Evolutionary conservation across 2,113 vertebrate species (phyloP).

Genomic region (Ageneiosus marmoratus): DNA sequence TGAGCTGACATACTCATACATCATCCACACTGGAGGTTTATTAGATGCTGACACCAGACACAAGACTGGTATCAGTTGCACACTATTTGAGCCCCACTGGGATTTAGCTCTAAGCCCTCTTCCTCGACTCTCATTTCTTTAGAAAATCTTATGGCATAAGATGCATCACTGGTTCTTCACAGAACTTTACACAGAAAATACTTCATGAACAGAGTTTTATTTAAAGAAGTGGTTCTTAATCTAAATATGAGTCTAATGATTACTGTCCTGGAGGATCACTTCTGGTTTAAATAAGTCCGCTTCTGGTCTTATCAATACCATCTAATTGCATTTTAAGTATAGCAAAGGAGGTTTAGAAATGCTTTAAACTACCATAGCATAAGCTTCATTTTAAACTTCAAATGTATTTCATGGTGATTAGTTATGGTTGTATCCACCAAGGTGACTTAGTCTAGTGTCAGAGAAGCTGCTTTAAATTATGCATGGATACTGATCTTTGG

Average conservation of each 20-base stretch:
- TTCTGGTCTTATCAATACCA: neutral
- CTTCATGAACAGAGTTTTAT: neutral
- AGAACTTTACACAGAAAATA: neutral
- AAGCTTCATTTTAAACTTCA: neutral
- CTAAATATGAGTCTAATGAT: neutral
- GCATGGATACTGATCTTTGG: slow-evolving; percentile 29
- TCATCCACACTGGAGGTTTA: slow-evolving; percentile 42
- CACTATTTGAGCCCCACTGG: slow-evolving; percentile 9
- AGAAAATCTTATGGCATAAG: slow-evolving; percentile 22
- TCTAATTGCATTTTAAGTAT: neutral
- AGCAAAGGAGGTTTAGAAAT: neutral
- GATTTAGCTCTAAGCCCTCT: neutral
- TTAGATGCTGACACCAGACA: slow-evolving; percentile 37
- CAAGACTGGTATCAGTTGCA: slow-evolving; percentile 4
- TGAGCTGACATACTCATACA: slow-evolving; percentile 34
- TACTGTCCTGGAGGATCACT: neutral
- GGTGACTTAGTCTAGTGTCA: slow-evolving; percentile 38
- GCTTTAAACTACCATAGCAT: neutral
- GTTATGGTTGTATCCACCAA: slow-evolving; percentile 28
- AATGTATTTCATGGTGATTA: neutral
- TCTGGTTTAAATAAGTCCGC: neutral
- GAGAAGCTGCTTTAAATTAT: slow-evolving; percentile 45
- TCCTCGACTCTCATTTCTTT: neutral
- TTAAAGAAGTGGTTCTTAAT: neutral
- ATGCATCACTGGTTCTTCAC: slow-evolving; percentile 7